phyloP scores from a whole-genome alignment of 2,888 invertebrate species.

The Chloroclysta siterata region DNA sequence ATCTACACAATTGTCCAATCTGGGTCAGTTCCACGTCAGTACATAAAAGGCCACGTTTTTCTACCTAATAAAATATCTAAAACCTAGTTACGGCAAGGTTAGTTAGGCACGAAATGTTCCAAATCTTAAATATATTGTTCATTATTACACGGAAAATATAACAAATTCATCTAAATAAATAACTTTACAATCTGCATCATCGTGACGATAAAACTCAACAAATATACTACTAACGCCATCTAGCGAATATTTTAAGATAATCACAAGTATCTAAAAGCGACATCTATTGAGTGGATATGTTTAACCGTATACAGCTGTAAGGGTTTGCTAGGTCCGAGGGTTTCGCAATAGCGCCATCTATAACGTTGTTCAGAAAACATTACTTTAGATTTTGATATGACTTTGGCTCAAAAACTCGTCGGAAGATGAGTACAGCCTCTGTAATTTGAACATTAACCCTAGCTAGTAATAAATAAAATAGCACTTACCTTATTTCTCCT shows the following conservation, averaged over 20 bases:
- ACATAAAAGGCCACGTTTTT: neutral
- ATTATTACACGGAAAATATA: neutral
- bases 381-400: no score
- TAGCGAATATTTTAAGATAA: slow-evolving; percentile 9
- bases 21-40: slow-evolving; percentile 9
- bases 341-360: slow-evolving; percentile 29
- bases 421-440: no score
- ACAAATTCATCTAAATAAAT: neutral
- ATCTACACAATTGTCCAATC: neutral
- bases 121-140: neutral
- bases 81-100: slow-evolving; percentile 7
- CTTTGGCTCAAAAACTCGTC: no score
- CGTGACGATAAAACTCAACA: neutral
- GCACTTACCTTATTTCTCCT: slow-evolving; percentile 27
- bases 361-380: neutral
- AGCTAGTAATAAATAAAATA: slow-evolving; percentile 1
- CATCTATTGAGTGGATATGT: slow-evolving; percentile 30
- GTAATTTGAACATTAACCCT: neutral
- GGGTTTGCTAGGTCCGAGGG: neutral
- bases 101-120: slow-evolving; percentile 16
- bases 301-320: neutral
- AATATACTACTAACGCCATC: slow-evolving; percentile 28
- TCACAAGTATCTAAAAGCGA: slow-evolving; percentile 7
- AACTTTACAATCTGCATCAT: slow-evolving; percentile 1
- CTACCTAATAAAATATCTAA: neutral